Evolutionary conservation across 2,888 invertebrate species (phyloP).

Genomic region (Ptychoptera contaminata): DNA sequence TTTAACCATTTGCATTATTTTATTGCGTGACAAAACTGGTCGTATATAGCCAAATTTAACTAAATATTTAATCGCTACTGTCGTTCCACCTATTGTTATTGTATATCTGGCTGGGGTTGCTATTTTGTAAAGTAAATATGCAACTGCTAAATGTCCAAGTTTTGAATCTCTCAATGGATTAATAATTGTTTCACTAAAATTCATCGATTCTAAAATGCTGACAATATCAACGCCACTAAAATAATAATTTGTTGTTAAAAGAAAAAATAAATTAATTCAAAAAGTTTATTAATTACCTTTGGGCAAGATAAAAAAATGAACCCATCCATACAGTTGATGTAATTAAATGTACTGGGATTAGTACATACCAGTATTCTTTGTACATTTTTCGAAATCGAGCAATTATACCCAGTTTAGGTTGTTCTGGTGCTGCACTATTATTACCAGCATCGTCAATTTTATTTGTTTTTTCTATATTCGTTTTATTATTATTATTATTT

Average conservation of each 20-base stretch:
- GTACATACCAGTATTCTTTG: constrained; percentile 91
- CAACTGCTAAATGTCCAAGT: constrained; percentile 78
- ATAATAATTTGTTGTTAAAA: constrained; percentile 3
- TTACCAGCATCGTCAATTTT: too few species aligned
- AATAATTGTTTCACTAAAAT: constrained; percentile 63
- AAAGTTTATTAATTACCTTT: constrained; percentile 43
- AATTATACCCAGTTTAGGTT: constrained; percentile 37
- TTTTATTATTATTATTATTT: too few species aligned
- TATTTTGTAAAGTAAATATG: constrained; percentile 87
- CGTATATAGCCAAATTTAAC: constrained; percentile 66
- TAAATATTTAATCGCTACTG: constrained; percentile 66
- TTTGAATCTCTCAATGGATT: constrained; percentile 59
- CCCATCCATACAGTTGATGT: constrained; percentile 84
- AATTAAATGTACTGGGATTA: constrained; percentile 80
- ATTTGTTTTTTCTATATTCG: too few species aligned
- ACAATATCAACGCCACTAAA: constrained; percentile 84
- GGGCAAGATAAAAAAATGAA: constrained; percentile 69
- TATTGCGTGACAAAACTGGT: constrained; percentile 57
- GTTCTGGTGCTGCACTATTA: too few species aligned
- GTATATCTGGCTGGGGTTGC: constrained; percentile 81
- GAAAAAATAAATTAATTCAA: constrained; percentile 1
- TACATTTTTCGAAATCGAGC: constrained; percentile 81
- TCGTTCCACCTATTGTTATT: constrained; percentile 82
- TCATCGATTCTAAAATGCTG: constrained; percentile 55
- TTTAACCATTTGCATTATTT: constrained; percentile 42